Evolutionary conservation across 1,140 invertebrate genomes (phyloP), one percentile per base, ranked within the genome.

Genomic region (Saccostrea echinata): DNA sequence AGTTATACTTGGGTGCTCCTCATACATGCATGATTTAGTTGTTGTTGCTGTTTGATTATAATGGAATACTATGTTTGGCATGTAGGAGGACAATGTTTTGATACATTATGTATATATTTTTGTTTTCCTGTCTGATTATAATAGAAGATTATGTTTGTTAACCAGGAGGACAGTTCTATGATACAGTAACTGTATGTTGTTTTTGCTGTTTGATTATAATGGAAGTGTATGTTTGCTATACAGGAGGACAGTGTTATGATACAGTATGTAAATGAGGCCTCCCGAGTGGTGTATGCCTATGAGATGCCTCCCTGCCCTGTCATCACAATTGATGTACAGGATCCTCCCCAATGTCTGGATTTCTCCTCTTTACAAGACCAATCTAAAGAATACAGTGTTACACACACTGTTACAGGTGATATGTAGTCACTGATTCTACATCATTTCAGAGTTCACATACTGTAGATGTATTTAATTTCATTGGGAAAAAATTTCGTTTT

Each of bases 191-290:
- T 3, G 27, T 80, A 43, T 80, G 12, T 33, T 85, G 12, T 83
- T 30, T n/a, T n/a, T n/a, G n/a, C n/a, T n/a, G n/a, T n/a, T n/a
- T n/a, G n/a, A n/a, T n/a, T n/a, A n/a, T n/a, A n/a, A n/a, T n/a
- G n/a, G n/a, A n/a, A n/a, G n/a, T n/a, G n/a, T n/a, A n/a, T 87
- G 89, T 88, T 84, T 88, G 87, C 64, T 90, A 94, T 95, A 87
- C 91, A 96, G 96, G 96, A 96, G 90, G 96, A 96, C 88, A 96
- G 96, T 91, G 94, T 95, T 27, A 92, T 96, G 85, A 92, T 96
- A 81, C 94, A 95, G 85, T 96, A 96, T 91, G 94, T 96, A 27
- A 96, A 96, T 91, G 95, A 96, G 86, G 94, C 94, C n/a, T 95
- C 95, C 88, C 94, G 96, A 57, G 92, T 88, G 64, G 90, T 95